These are phyloP conservation scores for Burhinus oedicnemus DNA, from an alignment of 2,113 vertebrate genomes.

Conservation along the genomic window DNA sequence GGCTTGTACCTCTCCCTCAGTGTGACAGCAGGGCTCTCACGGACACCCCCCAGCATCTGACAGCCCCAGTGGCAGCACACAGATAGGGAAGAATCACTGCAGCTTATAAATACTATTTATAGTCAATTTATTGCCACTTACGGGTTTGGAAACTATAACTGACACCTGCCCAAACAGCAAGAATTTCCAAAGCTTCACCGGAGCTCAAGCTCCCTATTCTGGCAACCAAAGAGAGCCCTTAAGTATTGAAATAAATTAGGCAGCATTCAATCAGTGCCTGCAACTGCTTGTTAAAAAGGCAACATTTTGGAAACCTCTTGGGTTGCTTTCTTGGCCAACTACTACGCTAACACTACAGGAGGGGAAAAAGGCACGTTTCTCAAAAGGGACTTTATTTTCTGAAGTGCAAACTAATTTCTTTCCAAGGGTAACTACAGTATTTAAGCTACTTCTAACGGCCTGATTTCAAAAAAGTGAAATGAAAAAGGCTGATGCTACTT, in stretches of 20 bases:
- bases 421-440: background rate
- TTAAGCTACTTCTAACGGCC: background rate
- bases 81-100: background rate
- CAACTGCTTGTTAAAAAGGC: conserved; percentile 14
- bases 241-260: background rate
- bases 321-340: background rate
- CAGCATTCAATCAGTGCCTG: conserved; percentile 1
- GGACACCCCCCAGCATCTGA: background rate
- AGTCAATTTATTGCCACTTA: background rate
- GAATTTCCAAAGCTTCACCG: background rate
- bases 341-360: background rate
- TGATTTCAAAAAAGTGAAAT: background rate
- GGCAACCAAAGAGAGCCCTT: background rate
- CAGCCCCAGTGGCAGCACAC: background rate
- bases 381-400: conserved; percentile 19
- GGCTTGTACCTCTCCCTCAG: background rate
- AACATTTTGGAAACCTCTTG: conserved; percentile 13
- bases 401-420: conserved; percentile 17
- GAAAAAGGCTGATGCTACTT: background rate
- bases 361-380: conserved; percentile 3
- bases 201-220: background rate
- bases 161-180: conserved; percentile 8
- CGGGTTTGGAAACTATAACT: background rate
- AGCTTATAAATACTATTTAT: background rate
- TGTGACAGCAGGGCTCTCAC: background rate